phyloP scores from a whole-genome alignment of 2,888 invertebrate species.

The Dichetophora obliterata region DNA sequence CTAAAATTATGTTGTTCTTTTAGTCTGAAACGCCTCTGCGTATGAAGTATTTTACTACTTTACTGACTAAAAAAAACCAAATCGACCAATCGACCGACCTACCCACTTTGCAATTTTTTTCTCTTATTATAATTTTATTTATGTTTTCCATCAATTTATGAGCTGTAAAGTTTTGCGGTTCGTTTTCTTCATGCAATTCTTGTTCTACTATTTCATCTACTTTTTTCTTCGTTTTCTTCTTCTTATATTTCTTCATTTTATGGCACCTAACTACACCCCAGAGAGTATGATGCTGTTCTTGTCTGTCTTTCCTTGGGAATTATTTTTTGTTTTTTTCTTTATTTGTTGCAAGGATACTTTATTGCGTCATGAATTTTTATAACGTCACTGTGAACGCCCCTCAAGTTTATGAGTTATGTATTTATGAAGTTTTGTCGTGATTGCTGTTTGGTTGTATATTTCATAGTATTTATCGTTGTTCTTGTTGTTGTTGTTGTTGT shows the following conservation, averaged over 20 bases:
- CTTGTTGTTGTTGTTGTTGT: not conserved
- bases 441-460: not conserved
- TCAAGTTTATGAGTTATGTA: not conserved
- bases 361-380: constrained; percentile 21
- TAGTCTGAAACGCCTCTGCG: too few relatives aligned
- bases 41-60: too few relatives aligned
- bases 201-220: not conserved
- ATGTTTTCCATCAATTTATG: constrained; percentile 14
- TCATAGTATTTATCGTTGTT: not conserved
- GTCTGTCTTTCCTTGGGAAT: not conserved
- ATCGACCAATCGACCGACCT: not conserved
- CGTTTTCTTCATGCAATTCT: not conserved
- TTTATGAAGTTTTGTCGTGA: constrained; percentile 9
- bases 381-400: not conserved
- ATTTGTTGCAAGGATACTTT: constrained; percentile 6
- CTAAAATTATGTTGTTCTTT: too few relatives aligned
- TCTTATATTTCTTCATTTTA: not conserved
- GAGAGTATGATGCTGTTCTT: not conserved
- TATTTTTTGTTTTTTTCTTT: not conserved
- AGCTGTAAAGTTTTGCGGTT: constrained; percentile 16
- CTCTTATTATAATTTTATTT: not conserved
- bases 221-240: not conserved
- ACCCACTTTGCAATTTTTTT: not conserved
- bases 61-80: not conserved
- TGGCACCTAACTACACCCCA: constrained; percentile 1